Evolutionary conservation across 2,888 invertebrate genomes (phyloP), one percentile per base, ranked within the genome.

Genomic region (Trilocha varians): DNA sequence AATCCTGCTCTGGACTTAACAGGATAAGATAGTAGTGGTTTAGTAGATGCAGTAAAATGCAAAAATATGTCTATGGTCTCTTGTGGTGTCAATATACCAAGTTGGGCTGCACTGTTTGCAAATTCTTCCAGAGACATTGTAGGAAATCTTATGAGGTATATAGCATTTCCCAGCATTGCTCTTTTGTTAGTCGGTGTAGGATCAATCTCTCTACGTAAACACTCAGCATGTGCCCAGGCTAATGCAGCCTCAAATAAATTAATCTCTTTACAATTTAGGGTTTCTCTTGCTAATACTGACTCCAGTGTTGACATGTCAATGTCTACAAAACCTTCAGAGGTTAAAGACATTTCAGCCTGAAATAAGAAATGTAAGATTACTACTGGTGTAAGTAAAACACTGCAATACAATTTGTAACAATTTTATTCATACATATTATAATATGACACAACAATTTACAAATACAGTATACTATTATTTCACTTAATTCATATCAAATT

Each of bases 11-110:
- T 88, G 9, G 93, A 87, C 72, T 94, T 95, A 37, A 91, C 91
- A 5, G 94, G 93, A 71, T 95, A 98, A 43, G 90, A 90, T 41
- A 98, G 83, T 50, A 85, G 86, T 14, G 98, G 97, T 74, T 97
- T 97, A 52, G 89, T 91, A 56, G 91, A 91, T 32, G 98, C 97
- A 41, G 97, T 97, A 69, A 96, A 98, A 82, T 97, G 93, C 57
- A 98, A 88, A 87, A 98, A 98, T 73, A 97, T 93, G 67, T 97
- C 96, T 49, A 96, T 97, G 9, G 96, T 97, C 78, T 98, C 98
- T 74, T 96, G 93, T 49, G 94, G 91, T 1, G 96, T 95, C 42
- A 98, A 87, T 56, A 98, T 93, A 16, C 95, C 96, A 39, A 95
- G 91, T 83, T 97, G 97, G 13, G 97, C 98, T 13, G 96, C 96